Conservation (phyloP, 2,113 vertebrate species). For the Strigops habroptila region DNA sequence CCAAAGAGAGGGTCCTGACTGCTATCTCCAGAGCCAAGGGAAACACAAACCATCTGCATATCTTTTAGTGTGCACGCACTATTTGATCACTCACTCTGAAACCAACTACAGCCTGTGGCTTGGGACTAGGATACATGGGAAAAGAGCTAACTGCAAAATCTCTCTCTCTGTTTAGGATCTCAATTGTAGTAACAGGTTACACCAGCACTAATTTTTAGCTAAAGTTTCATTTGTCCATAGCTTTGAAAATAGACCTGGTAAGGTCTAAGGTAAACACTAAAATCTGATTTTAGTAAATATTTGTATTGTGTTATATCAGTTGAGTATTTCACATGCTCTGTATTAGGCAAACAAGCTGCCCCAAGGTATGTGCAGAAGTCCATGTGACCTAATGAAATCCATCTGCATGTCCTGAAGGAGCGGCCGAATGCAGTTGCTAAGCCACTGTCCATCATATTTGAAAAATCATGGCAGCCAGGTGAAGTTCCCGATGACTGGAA, state of each 20-base stretch:
- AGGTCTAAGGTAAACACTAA: conserved; percentile 16
- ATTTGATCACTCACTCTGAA: background rate
- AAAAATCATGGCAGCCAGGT: too few relatives aligned
- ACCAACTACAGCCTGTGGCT: background rate
- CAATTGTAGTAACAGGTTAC: background rate
- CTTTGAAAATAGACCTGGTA: background rate
- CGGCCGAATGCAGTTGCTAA: too few relatives aligned
- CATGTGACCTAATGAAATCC: too few relatives aligned
- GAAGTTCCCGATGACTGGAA: too few relatives aligned
- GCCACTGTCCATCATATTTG: too few relatives aligned
- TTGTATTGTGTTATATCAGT: background rate
- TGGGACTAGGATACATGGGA: background rate
- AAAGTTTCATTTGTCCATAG: background rate
- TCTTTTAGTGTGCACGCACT: background rate
- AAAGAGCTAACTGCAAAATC: background rate
- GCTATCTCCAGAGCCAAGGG: background rate
- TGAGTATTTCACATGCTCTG: background rate
- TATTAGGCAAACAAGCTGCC: background rate
- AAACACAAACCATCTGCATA: background rate
- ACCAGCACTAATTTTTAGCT: background rate
- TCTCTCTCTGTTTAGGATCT: background rate
- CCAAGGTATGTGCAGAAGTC: too few relatives aligned
- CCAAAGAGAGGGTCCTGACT: background rate
- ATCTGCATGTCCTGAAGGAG: too few relatives aligned
- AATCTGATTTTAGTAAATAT: background rate